These are phyloP conservation scores for Saiga tatarica DNA, from an alignment of 2,113 vertebrate genomes.

Conservation along the genomic window DNA sequence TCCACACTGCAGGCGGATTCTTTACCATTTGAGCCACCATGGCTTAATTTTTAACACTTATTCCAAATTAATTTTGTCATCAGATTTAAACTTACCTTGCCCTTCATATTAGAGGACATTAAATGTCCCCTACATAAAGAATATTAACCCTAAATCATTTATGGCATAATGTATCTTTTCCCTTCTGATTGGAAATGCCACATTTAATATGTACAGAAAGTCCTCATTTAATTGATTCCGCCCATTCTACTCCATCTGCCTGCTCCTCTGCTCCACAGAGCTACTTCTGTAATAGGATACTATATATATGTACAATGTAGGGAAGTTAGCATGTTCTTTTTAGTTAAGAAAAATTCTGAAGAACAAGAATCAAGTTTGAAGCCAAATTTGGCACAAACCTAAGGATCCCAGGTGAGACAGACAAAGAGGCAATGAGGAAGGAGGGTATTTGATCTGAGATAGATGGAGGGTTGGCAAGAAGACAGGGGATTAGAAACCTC, in stretches of 20 bases:
- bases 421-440: background rate
- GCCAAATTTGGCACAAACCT: background rate
- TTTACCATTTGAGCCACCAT: background rate
- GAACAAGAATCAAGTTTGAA: background rate
- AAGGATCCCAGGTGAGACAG: background rate
- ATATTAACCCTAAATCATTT: background rate
- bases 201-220: background rate
- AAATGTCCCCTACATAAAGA: background rate
- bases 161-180: background rate
- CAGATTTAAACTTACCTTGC: background rate
- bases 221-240: background rate
- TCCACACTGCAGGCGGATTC: background rate
- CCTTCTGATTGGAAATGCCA: background rate
- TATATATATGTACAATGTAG: background rate
- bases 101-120: background rate
- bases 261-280: background rate
- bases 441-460: background rate
- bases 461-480: background rate
- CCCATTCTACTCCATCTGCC: background rate
- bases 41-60: slow-evolving; percentile 1
- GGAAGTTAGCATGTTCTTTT: background rate
- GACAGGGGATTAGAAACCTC: background rate
- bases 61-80: background rate
- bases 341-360: background rate
- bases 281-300: background rate